Percentiles rank a stretch among this genome's conserved stretches.
Conservation (phyloP, 1,140 invertebrate genomes). For the Ceratosolen solmsi region DNA sequence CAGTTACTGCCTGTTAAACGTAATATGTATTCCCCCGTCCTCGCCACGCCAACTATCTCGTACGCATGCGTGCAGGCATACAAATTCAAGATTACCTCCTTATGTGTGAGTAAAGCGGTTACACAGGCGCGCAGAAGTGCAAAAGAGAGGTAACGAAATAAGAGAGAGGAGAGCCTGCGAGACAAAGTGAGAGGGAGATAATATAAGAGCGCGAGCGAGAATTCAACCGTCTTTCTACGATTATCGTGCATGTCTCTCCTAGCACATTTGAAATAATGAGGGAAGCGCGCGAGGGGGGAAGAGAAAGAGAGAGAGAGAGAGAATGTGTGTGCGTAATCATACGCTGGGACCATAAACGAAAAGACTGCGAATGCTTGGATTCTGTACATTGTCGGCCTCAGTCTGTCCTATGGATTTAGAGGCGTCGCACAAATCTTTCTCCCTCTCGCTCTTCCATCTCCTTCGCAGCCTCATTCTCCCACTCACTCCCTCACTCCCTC, state of each 20-base stretch:
- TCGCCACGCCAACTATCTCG: too few relatives aligned
- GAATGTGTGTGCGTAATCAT: not conserved
- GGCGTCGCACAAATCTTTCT: slow-evolving; percentile 1
- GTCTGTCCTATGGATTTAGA: not conserved
- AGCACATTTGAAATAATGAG: too few relatives aligned
- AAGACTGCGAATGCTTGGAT: not conserved
- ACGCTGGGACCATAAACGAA: not conserved
- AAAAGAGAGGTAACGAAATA: not conserved
- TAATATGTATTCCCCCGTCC: too few relatives aligned
- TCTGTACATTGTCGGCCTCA: not conserved
- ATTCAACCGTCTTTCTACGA: too few relatives aligned
- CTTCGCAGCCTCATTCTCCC: not conserved
- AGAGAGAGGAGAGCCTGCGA: not conserved
- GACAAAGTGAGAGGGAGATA: not conserved
- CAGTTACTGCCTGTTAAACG: too few relatives aligned
- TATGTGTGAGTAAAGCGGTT: not conserved
- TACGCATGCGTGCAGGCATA: not conserved
- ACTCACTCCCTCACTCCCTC: not conserved
- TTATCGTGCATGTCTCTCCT: too few relatives aligned
- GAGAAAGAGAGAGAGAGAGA: slow-evolving; percentile 12
- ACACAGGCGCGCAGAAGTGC: slow-evolving; percentile 12
- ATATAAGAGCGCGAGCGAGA: not conserved
- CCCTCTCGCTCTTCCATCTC: not conserved
- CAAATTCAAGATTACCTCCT: not conserved
- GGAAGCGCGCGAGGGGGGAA: too few relatives aligned